Evolutionary conservation across 2,113 vertebrate species (phyloP).

Genomic region (Tragelaphus strepsiceros): DNA sequence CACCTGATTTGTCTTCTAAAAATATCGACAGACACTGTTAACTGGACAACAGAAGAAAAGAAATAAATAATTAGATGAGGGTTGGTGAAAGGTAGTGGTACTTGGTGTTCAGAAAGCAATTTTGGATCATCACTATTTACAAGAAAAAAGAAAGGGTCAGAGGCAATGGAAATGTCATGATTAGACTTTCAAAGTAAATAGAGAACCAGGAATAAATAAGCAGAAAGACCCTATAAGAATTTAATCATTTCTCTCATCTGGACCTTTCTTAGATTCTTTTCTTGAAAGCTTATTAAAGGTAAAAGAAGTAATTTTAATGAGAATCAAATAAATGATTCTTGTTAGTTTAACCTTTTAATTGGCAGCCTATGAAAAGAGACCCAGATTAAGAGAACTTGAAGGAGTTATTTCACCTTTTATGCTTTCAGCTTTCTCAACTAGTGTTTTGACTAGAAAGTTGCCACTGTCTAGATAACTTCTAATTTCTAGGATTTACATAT

Average conservation of each 20-base stretch:
- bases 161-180: background rate
- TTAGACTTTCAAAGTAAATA: constrained; percentile 3
- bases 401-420: background rate
- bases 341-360: background rate
- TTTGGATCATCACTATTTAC: background rate
- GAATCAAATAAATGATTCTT: background rate
- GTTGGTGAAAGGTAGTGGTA: background rate
- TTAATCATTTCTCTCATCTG: background rate
- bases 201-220: background rate
- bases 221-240: background rate
- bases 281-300: background rate
- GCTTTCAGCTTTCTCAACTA: background rate
- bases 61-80: background rate
- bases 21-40: constrained; percentile 30
- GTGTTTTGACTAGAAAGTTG: background rate
- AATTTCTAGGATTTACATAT: background rate
- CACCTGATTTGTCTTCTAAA: constrained; percentile 47
- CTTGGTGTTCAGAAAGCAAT: background rate
- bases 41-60: constrained; percentile 26
- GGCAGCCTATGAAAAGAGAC: background rate
- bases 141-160: background rate
- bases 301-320: constrained; percentile 14
- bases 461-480: background rate
- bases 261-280: background rate
- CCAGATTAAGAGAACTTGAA: background rate